Evolutionary conservation across 2,888 invertebrate species (phyloP).

Genomic region (Xestia ashworthii): DNA sequence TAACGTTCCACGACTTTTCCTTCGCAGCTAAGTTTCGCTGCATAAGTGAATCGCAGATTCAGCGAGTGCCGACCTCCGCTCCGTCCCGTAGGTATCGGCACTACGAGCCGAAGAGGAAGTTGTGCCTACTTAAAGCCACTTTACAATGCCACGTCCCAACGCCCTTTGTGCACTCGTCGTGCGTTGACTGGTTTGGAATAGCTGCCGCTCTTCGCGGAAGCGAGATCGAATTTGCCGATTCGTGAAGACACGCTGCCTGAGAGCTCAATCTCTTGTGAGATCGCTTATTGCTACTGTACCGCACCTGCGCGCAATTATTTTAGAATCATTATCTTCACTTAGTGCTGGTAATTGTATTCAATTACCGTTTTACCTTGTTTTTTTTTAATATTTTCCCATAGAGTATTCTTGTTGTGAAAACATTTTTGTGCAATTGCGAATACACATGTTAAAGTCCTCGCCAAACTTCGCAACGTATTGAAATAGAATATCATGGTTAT

Average conservation of each 20-base stretch:
- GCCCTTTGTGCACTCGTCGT: slow-evolving; percentile 84
- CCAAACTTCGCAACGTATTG: slow-evolving; percentile 59
- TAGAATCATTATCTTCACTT: slow-evolving; percentile 63
- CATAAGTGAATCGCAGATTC: slow-evolving; percentile 80
- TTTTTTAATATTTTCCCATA: not conserved
- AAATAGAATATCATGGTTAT: slow-evolving; percentile 69
- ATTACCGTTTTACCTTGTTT: slow-evolving; percentile 15
- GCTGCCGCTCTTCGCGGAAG: slow-evolving; percentile 82
- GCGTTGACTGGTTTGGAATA: slow-evolving; percentile 82
- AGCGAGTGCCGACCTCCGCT: slow-evolving; percentile 74
- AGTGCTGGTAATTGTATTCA: slow-evolving; percentile 40
- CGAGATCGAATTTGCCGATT: slow-evolving; percentile 81
- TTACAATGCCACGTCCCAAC: slow-evolving; percentile 80
- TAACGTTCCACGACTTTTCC: slow-evolving; percentile 74
- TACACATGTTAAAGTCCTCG: not conserved
- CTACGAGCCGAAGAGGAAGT: slow-evolving; percentile 68
- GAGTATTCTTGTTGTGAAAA: not conserved
- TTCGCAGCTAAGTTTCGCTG: slow-evolving; percentile 72
- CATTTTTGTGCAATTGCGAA: not conserved
- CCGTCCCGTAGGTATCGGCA: slow-evolving; percentile 72
- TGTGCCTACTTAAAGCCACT: slow-evolving; percentile 78
- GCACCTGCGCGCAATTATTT: slow-evolving; percentile 70
- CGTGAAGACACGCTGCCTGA: slow-evolving; percentile 77
- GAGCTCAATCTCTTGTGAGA: slow-evolving; percentile 82
- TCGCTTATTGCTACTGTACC: slow-evolving; percentile 78